phyloP scores from a whole-genome alignment of 2,113 vertebrate species.

The Cyphomyrus plagiostoma region DNA sequence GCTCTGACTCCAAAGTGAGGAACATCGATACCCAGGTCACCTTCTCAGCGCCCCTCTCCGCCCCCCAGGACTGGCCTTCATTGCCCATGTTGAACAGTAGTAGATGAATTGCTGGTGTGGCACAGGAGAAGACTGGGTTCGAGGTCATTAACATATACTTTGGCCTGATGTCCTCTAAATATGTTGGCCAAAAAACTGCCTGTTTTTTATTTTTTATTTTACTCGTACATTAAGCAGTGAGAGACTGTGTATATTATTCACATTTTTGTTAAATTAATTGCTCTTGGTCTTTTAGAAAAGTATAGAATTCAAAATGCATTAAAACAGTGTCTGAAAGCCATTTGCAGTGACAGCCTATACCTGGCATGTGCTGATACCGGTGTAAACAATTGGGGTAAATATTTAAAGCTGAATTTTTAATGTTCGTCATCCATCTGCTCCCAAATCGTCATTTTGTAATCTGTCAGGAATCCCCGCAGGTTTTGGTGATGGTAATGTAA shows the following conservation, averaged over 20 bases:
- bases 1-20: not conserved
- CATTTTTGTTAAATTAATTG: not conserved
- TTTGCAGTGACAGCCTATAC: not conserved
- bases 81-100: not conserved
- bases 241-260: not conserved
- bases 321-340: not conserved
- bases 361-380: not conserved
- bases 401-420: conserved; percentile 7
- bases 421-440: conserved; percentile 13
- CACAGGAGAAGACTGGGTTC: not conserved
- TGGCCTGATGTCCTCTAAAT: not conserved
- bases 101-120: not conserved
- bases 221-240: not conserved
- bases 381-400: conserved; percentile 5
- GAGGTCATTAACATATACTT: not conserved
- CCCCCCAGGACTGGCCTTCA: not conserved
- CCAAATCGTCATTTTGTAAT: not conserved
- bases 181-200: not conserved
- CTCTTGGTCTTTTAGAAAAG: not conserved
- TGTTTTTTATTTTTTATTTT: not conserved
- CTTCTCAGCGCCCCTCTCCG: not conserved
- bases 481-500: not conserved
- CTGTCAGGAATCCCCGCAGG: not conserved
- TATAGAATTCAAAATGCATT: not conserved
- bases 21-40: not conserved